These are phyloP conservation scores for Magallana gigas DNA, from an alignment of 1,140 invertebrate genomes.

Conservation along the genomic window DNA sequence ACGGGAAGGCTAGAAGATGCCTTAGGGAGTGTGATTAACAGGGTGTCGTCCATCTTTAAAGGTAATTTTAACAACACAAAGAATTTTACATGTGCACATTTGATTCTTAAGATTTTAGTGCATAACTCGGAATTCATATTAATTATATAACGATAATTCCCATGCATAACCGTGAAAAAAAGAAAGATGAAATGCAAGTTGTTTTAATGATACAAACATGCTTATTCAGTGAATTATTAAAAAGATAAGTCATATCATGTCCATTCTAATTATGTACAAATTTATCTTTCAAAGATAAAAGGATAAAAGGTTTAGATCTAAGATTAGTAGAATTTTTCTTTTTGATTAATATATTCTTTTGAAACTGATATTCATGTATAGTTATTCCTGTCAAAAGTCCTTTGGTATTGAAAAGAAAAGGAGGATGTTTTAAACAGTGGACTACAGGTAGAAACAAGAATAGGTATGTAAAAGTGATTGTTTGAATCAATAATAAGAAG, in stretches of 20 bases:
- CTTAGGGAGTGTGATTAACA: neutral
- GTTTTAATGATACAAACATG: no score
- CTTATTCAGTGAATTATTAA: no score
- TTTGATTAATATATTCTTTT: neutral
- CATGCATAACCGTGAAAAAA: no score
- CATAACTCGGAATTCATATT: no score
- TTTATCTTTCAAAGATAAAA: no score
- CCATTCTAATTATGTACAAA: no score
- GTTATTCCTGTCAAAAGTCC: slow-evolving; percentile 7
- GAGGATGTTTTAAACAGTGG: slow-evolving; percentile 40
- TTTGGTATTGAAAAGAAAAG: slow-evolving; percentile 43
- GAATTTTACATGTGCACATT: no score
- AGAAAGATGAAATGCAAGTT: no score
- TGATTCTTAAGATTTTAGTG: no score
- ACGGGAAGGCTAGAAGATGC: neutral
- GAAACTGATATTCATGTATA: neutral
- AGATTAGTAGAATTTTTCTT: neutral
- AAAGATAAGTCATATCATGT: no score
- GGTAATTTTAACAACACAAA: neutral
- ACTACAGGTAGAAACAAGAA: slow-evolving; percentile 41
- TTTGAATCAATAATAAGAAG: no score
- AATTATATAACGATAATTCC: no score
- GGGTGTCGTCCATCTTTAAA: neutral
- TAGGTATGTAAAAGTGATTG: slow-evolving; percentile 30
- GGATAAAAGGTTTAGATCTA: neutral